Evolutionary conservation across 2,113 vertebrate species (phyloP).

Genomic region (Aplodontia rufa): DNA sequence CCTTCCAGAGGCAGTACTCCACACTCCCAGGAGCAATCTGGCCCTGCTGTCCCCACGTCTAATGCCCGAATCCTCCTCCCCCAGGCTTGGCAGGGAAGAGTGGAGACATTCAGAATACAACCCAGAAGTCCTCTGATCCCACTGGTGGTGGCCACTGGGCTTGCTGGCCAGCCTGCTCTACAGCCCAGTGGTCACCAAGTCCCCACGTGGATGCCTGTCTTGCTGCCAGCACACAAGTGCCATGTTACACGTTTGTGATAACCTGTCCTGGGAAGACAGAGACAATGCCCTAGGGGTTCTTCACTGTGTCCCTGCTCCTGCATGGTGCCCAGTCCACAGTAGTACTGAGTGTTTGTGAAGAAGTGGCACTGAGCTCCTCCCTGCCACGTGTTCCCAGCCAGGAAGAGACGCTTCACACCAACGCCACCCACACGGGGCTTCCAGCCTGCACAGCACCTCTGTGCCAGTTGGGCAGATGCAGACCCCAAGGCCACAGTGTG

Average conservation of each 20-base stretch:
- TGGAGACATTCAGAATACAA: not conserved
- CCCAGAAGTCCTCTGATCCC: not conserved
- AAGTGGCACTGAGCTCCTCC: not conserved
- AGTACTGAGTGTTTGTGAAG: not conserved
- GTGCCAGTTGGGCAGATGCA: not conserved
- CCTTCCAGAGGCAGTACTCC: not conserved
- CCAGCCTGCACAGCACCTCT: not conserved
- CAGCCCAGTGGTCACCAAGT: not conserved
- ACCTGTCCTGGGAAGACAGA: not conserved
- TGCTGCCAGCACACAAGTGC: not conserved
- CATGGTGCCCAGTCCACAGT: not conserved
- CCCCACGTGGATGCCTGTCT: not conserved
- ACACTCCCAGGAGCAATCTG: not conserved
- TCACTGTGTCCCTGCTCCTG: not conserved
- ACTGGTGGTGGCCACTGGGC: not conserved
- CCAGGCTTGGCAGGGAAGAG: not conserved
- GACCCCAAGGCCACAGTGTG: not conserved
- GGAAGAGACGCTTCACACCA: not conserved
- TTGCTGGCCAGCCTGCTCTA: not conserved
- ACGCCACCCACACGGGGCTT: not conserved
- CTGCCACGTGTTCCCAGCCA: no score
- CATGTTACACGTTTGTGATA: not conserved
- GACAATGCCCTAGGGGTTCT: not conserved
- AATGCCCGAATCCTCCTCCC: not conserved
- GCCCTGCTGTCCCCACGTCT: no score